Evolutionary conservation across 2,888 invertebrate species (phyloP).

Genomic region (Odiellus spinosus): DNA sequence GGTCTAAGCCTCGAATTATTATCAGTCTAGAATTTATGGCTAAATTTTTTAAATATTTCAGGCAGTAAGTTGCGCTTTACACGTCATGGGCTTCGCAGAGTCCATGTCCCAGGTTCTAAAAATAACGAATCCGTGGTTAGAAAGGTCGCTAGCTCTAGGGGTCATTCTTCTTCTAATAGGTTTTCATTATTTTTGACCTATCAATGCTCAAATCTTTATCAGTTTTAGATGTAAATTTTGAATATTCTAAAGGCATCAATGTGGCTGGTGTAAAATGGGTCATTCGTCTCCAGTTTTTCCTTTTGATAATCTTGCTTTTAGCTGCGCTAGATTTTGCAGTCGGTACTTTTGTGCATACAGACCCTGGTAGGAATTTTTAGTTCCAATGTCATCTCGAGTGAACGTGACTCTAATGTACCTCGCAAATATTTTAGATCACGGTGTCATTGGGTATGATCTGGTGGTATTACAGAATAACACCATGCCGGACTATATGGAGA

Average conservation of each 20-base stretch:
- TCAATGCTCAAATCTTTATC: not conserved
- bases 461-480: conserved; percentile 64
- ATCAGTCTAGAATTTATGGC: no score
- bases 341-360: conserved; percentile 67
- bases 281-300: conserved; percentile 77
- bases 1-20: conserved; percentile 36
- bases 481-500: conserved; percentile 57
- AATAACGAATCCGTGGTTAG: conserved; percentile 52
- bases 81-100: conserved; percentile 92
- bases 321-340: conserved; percentile 87
- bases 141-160: conserved; percentile 68
- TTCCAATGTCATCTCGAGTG: not conserved
- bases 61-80: conserved; percentile 90
- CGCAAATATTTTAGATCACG: conserved; percentile 40
- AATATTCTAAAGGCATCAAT: conserved; percentile 57
- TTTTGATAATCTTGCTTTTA: conserved; percentile 65
- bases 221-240: no score
- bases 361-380: conserved; percentile 37
- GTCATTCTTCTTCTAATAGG: conserved; percentile 68
- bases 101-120: conserved; percentile 75
- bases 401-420: not conserved
- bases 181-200: no score
- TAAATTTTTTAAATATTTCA: conserved; percentile 30
- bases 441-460: conserved; percentile 72
- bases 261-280: conserved; percentile 97